Evolutionary conservation across 2,113 vertebrate genomes (phyloP).

Genomic region (Diadophis punctatus): DNA sequence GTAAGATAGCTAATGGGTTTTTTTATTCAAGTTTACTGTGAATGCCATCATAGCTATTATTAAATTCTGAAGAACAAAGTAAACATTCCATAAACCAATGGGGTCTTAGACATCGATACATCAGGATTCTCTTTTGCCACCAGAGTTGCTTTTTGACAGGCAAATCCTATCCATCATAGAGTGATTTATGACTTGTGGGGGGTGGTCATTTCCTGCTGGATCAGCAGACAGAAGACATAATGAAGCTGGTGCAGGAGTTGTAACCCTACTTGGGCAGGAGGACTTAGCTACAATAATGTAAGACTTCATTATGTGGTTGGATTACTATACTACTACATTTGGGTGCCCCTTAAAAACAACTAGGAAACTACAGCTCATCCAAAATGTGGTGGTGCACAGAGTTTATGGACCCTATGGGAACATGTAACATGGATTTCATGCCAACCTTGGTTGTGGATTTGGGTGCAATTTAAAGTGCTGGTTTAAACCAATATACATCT

Average conservation of each 20-base stretch:
- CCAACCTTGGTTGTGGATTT: not conserved
- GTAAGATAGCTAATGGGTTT: not conserved
- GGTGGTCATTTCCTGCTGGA: not conserved
- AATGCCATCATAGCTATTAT: not conserved
- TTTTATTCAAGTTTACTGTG: conserved; percentile 17
- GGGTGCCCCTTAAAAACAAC: not conserved
- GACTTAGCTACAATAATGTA: not conserved
- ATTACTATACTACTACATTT: not conserved
- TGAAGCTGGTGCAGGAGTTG: not conserved
- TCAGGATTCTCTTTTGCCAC: not conserved
- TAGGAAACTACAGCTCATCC: not conserved
- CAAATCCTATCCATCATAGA: not conserved
- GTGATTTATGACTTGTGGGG: not conserved
- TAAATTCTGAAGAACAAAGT: not conserved
- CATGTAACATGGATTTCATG: not conserved
- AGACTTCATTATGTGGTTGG: not conserved
- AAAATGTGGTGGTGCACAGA: not conserved
- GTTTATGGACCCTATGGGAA: not conserved
- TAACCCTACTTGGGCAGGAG: not conserved
- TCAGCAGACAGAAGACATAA: not conserved
- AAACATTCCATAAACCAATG: not conserved
- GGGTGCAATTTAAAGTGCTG: not conserved
- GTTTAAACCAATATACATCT: not conserved
- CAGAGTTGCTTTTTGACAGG: not conserved
- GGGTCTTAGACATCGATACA: not conserved